Evolutionary conservation across 1,140 invertebrate species (phyloP).

Genomic region (Drosophila pruinosa): DNA sequence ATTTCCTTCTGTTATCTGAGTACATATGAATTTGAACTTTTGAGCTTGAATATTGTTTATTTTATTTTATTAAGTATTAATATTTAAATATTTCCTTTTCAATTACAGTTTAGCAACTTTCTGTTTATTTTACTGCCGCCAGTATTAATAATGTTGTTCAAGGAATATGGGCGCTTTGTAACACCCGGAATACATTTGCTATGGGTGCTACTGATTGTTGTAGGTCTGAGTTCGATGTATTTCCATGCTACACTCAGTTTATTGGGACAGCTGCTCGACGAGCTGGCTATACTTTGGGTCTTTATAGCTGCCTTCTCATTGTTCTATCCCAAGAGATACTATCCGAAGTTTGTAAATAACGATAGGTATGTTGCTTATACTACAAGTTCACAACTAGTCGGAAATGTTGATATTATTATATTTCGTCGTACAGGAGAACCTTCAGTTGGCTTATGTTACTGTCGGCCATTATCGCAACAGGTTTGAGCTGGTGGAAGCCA

Average conservation of each 20-base stretch:
- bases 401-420: neutral
- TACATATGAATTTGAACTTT: too few relatives aligned
- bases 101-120: constrained; percentile 89
- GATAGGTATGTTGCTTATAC: constrained; percentile 84
- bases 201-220: constrained; percentile 90
- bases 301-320: constrained; percentile 90
- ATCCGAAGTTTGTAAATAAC: constrained; percentile 86
- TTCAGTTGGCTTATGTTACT: constrained; percentile 85
- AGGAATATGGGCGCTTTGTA: constrained; percentile 88
- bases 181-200: constrained; percentile 90
- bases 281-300: constrained; percentile 91
- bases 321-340: constrained; percentile 88
- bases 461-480: constrained; percentile 86
- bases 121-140: constrained; percentile 91
- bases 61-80: neutral
- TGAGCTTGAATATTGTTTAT: too few relatives aligned
- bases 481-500: constrained; percentile 88
- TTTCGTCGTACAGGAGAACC: constrained; percentile 79
- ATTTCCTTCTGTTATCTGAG: too few relatives aligned
- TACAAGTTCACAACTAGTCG: neutral
- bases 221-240: constrained; percentile 91
- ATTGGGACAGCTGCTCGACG: constrained; percentile 91
- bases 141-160: constrained; percentile 89
- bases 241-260: constrained; percentile 92
- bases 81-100: neutral